These are phyloP conservation scores for Coccyzus lansbergi DNA, from an alignment of 2,797 vertebrate genomes.

Conservation along the genomic window DNA sequence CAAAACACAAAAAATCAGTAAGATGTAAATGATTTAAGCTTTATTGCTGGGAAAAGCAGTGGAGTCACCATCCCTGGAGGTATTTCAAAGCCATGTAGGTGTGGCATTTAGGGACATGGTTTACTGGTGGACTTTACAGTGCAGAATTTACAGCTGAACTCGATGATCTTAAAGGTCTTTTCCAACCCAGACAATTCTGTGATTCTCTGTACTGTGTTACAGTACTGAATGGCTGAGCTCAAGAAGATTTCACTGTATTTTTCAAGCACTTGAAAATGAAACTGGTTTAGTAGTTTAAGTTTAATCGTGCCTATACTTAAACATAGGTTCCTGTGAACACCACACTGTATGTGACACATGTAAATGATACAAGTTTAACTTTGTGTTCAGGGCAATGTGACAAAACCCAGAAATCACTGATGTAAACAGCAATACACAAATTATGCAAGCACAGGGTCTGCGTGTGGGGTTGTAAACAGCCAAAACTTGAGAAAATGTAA, in stretches of 20 bases:
- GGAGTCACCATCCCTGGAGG: no score
- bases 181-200: no score
- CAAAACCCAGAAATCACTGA: neutral
- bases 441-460: neutral
- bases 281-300: neutral
- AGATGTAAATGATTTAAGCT: neutral
- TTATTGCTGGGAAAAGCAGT: neutral
- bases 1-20: neutral
- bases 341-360: neutral
- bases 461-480: neutral
- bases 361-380: neutral
- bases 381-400: rapidly evolving
- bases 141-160: no score
- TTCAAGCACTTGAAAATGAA: neutral
- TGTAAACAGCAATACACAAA: neutral
- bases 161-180: no score
- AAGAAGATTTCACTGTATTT: neutral
- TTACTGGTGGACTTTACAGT: no score
- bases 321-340: neutral
- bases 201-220: neutral
- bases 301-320: neutral
- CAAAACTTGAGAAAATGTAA: neutral
- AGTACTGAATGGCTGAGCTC: neutral
- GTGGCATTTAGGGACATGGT: no score
- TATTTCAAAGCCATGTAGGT: no score